Percentiles rank a stretch among this genome's conserved stretches.
phyloP scores from a whole-genome alignment of 1,140 invertebrate species.

The Diuraphis noxia region DNA sequence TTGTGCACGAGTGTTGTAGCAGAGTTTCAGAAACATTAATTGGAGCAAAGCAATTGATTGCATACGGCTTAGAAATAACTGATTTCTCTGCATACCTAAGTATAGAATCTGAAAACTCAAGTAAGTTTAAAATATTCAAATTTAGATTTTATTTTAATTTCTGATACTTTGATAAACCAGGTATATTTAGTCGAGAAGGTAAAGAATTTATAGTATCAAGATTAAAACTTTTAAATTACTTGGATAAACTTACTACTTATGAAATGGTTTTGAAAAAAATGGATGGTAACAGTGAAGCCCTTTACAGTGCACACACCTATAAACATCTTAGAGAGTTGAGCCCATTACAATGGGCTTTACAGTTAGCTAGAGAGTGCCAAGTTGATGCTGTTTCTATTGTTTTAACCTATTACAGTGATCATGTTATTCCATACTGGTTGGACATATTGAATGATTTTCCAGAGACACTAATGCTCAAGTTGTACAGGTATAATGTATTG shows the following conservation, averaged over 20 bases:
- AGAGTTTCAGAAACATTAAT: constrained; percentile 38
- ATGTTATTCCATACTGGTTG: constrained; percentile 37
- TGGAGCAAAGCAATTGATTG: constrained; percentile 32
- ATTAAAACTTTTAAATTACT: constrained; percentile 40
- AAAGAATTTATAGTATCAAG: constrained; percentile 45
- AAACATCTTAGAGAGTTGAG: constrained; percentile 42
- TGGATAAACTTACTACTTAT: constrained; percentile 37
- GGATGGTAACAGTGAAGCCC: background rate
- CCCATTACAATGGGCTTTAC: constrained; percentile 33
- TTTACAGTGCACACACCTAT: constrained; percentile 18
- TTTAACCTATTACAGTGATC: constrained; percentile 36
- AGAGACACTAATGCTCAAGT: constrained; percentile 43
- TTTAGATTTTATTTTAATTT: background rate
- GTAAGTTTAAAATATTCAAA: background rate
- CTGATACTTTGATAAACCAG: background rate
- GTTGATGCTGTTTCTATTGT: constrained; percentile 45
- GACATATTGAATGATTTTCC: constrained; percentile 44
- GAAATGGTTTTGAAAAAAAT: constrained; percentile 42
- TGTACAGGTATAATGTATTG: constrained; percentile 34
- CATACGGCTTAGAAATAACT: constrained; percentile 43
- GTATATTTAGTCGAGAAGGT: constrained; percentile 22
- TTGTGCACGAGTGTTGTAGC: constrained; percentile 24
- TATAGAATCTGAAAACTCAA: background rate
- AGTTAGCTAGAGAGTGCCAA: constrained; percentile 47
- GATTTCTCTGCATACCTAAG: constrained; percentile 36